Evolutionary conservation across 1,140 invertebrate genomes (phyloP), one percentile per base, ranked within the genome.

Genomic region (Drosophila insularis): DNA sequence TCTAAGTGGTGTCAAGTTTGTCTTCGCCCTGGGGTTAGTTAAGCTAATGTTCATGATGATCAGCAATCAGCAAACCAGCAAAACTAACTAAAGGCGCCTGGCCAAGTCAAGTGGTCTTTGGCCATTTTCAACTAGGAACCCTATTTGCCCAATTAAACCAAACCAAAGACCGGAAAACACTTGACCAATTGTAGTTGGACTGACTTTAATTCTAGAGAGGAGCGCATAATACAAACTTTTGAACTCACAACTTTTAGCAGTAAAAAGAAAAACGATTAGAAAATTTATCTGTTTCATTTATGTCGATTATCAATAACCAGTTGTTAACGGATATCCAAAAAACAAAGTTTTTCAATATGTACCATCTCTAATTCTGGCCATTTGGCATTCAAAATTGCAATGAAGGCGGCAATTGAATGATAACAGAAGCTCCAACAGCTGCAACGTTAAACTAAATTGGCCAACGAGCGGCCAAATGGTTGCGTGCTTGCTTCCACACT

Each of bases 391-490:
- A 71, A 82, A 80, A 74, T 77, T 80, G 35, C 74, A 82, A 68
- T 76, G 73, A 73, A 71, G 70, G 62, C 68, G 58, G 58, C 84
- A 87, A 87, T 87, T 82, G 84, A 87, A 87, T 89, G 82, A 89
- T 89, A 80, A 74, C 72, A 77, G 58, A 71, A 68, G 55, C 68
- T 61, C 68, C 71, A 68, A 53, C 78, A 68, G 63, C 77, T 53
- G 55, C 78, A 67, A 58, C 80, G 84, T 87, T 89, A 77, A 77
- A 73, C 61, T 77, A 89, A 89, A 89, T 87, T 87, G 82, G 75
- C 79, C 66, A 86, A 75, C 72, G 37, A 69, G 72, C 72, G 35
- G 40, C 60, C 73, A 56, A 81, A 69, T 78, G 76, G 63, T 72
- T 79, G 84, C 74, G 68, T 87, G 73, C 72, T 76, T 89, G 63